These are phyloP conservation scores for Hippopotamus amphibius DNA, from an alignment of 2,113 vertebrate species.

Conservation along the genomic window DNA sequence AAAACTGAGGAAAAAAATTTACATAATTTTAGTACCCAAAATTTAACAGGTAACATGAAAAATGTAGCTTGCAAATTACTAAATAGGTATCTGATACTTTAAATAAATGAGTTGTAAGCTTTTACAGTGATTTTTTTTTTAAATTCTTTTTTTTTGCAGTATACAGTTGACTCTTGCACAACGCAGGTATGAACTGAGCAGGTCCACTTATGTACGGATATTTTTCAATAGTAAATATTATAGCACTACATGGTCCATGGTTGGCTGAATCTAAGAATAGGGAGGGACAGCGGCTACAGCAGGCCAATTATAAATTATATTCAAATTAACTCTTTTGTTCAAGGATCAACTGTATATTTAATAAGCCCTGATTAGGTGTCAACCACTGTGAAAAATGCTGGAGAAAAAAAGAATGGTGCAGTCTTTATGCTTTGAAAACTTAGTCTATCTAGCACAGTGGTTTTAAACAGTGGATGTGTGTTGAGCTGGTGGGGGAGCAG, in stretches of 20 bases:
- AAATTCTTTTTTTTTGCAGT: neutral
- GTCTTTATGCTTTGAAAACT: neutral
- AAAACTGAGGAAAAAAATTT: neutral
- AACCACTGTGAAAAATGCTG: neutral
- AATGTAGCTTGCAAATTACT: neutral
- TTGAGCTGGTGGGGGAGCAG: too few relatives aligned
- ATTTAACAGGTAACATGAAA: neutral
- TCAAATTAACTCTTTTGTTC: neutral
- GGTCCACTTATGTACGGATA: neutral
- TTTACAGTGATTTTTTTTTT: conserved; percentile 30
- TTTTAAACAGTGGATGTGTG: neutral
- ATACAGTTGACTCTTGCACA: neutral
- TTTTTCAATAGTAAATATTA: neutral
- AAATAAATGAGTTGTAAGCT: neutral
- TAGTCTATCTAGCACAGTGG: neutral
- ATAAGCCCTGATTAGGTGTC: neutral
- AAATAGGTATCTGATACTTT: neutral
- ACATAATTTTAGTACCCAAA: neutral
- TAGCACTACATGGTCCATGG: neutral
- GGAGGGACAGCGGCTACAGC: neutral
- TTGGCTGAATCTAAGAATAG: neutral
- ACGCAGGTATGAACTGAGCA: neutral
- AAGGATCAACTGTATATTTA: neutral
- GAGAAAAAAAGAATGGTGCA: neutral
- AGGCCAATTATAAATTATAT: neutral